Percentiles rank a stretch among this genome's conserved stretches.
Conservation (phyloP, 1,140 invertebrate genomes). For the Yoshiicerus persimilis region DNA sequence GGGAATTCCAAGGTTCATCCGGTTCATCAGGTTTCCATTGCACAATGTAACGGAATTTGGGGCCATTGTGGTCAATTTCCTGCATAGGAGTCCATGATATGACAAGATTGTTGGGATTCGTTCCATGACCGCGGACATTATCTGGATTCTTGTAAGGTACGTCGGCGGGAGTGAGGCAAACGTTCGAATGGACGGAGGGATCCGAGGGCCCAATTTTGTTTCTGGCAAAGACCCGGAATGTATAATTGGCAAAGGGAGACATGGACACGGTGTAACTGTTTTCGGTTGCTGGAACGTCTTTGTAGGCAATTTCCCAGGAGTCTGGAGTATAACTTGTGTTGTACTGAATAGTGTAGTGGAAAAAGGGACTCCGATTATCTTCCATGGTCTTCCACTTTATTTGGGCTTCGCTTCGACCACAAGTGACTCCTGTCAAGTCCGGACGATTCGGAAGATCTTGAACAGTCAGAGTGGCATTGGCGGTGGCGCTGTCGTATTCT, state of each 20-base stretch:
- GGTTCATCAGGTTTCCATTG: constrained; percentile 81
- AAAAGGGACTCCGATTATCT: constrained; percentile 91
- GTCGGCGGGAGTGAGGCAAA: constrained; percentile 85
- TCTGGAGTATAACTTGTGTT: constrained; percentile 94
- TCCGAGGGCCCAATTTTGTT: constrained; percentile 68
- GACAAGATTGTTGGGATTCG: constrained; percentile 82
- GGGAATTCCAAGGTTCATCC: constrained; percentile 65
- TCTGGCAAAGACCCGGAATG: constrained; percentile 67
- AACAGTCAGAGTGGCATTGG: constrained; percentile 85
- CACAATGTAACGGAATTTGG: constrained; percentile 87
- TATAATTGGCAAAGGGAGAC: constrained; percentile 94
- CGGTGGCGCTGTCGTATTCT: constrained; percentile 77
- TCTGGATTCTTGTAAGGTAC: constrained; percentile 93
- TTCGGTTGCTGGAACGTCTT: constrained; percentile 76
- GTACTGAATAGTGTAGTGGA: constrained; percentile 87
- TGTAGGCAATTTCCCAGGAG: constrained; percentile 78
- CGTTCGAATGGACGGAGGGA: constrained; percentile 76
- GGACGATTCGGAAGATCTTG: constrained; percentile 96
- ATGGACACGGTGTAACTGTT: constrained; percentile 71
- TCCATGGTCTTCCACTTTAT: constrained; percentile 84
- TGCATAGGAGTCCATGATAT: constrained; percentile 96
- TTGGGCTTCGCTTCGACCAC: constrained; percentile 69
- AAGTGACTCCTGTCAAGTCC: constrained; percentile 64
- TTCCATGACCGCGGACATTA: constrained; percentile 88
- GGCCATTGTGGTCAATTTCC: constrained; percentile 93